Conservation (phyloP, 1,140 invertebrate genomes). For the Caenorhabditis inopinata region DNA sequence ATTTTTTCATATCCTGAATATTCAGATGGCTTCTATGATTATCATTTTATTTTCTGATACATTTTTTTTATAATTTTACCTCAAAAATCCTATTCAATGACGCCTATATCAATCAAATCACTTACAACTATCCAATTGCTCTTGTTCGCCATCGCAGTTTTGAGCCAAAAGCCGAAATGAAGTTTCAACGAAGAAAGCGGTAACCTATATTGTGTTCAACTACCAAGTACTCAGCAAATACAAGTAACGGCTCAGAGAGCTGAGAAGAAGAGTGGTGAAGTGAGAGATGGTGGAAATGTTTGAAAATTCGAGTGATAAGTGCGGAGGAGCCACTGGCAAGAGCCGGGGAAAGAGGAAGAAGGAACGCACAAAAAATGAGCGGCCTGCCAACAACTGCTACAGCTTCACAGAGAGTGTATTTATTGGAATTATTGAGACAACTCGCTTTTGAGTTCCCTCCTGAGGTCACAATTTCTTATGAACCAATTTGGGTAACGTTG, state of each 20-base stretch:
- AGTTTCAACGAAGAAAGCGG: background rate
- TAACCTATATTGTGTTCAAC: constrained; percentile 31
- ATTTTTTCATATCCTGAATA: constrained; percentile 48
- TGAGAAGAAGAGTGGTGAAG: background rate
- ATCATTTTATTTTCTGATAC: background rate
- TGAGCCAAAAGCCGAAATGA: background rate
- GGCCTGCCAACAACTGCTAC: background rate
- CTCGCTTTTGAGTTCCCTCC: background rate
- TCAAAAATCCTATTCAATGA: background rate
- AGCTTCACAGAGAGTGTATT: background rate
- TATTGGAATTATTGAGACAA: background rate
- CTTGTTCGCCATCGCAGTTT: background rate
- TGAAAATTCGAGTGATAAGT: constrained; percentile 16
- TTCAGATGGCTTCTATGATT: background rate
- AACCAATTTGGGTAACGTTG: too few relatives aligned
- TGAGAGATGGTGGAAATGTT: background rate
- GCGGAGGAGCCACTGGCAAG: background rate
- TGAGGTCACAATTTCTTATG: too few relatives aligned
- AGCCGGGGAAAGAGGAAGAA: background rate
- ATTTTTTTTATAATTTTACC: background rate
- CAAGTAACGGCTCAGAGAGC: background rate
- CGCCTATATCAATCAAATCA: background rate
- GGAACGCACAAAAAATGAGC: constrained; percentile 5
- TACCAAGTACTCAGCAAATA: constrained; percentile 28
- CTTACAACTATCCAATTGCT: background rate